Percentiles rank a stretch among this genome's conserved stretches.
These are phyloP conservation scores for Ginglymostoma cirratum DNA, from an alignment of 2,113 vertebrate species.

Conservation along the genomic window DNA sequence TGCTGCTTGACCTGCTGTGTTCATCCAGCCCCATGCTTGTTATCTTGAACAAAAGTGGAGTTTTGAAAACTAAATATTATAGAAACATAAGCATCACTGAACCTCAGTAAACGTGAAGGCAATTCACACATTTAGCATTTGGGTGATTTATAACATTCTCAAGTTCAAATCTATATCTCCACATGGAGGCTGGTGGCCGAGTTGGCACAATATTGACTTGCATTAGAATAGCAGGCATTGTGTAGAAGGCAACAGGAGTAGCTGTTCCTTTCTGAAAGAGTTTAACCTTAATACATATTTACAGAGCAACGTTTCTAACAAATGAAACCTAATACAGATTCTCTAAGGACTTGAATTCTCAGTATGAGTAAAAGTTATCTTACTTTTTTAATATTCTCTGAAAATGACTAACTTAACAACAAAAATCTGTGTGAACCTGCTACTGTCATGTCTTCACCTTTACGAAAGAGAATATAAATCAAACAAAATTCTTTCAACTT, in stretches of 20 bases:
- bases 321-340: background rate
- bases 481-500: background rate
- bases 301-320: background rate
- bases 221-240: background rate
- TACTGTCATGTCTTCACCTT: background rate
- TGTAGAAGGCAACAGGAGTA: background rate
- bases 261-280: background rate
- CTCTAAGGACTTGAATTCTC: background rate
- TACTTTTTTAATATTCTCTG: background rate
- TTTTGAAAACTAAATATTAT: background rate
- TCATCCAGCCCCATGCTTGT: too few relatives aligned
- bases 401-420: background rate
- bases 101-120: background rate
- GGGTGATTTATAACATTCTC: background rate
- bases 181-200: background rate
- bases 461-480: background rate
- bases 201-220: conserved; percentile 15
- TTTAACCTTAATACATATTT: background rate
- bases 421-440: background rate
- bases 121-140: background rate
- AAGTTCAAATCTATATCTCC: background rate
- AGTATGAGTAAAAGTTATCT: background rate
- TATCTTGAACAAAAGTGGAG: background rate
- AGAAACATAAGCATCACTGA: background rate
- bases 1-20: too few relatives aligned